Evolutionary conservation across 2,113 vertebrate genomes (phyloP), one percentile per base, ranked within the genome.

Genomic region (Dendropsophus ebraccatus): DNA sequence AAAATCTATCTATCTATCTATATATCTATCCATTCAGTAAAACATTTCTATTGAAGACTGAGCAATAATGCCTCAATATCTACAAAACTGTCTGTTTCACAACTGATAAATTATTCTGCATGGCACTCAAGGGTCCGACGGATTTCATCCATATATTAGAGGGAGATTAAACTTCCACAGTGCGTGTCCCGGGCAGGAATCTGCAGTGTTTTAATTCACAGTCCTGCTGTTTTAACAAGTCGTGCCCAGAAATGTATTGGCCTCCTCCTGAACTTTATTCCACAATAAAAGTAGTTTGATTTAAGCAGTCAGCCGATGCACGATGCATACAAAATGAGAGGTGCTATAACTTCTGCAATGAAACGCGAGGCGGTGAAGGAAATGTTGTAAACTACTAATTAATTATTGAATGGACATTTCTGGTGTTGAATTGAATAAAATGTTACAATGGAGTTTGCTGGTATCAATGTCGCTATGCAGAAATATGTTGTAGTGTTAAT

Each of bases 201-300:
- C 67, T 81, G 79, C 67, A 87, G 77, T 81, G 78, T 73, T 81
- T 87, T 87, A 87, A 87, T 87, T 87, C 85, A 87, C 85, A 87
- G 67, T 23, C 77, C 85, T 81, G 77, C 67, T 81, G 65, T 87
- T 81, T 79, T 87, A 81, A 81, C 77, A 62, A 74, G 78, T 72
- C 85, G 54, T 87, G 85, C 85, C 85, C 85, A 87, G 78, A 81
- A 87, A 87, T 87, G 77, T 87, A 87, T 74, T 87, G 85, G 85
- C 85, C 85, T 87, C 78, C 67, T 73, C 69, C 77, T 87, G 85
- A 87, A 87, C 85, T 87, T 87, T 87, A 87, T 87, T 87, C 85
- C 78, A 60, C 85, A 81, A 87, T 87, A 87, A 87, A 87, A 81
- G 67, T 86, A 72, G 52, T 73, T 56, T 87, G 85, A 87, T 87